Percentiles rank a stretch among this genome's conserved stretches.
These are phyloP conservation scores for Cheumatopsyche charites DNA, from an alignment of 1,140 invertebrate genomes.

Conservation along the genomic window DNA sequence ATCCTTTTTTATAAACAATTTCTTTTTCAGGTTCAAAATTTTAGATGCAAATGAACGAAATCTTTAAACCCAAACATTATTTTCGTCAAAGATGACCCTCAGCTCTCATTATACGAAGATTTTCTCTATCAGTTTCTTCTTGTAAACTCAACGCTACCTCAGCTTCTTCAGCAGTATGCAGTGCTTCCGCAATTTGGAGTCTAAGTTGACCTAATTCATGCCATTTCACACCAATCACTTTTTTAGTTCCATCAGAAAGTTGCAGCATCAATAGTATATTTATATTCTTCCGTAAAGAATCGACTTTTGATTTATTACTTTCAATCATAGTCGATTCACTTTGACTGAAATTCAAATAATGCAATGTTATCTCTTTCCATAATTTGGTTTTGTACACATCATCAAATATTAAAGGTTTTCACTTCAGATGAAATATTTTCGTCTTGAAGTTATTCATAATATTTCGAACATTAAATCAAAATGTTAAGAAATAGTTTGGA, in stretches of 20 bases:
- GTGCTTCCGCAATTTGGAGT: conserved; percentile 19
- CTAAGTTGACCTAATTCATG: conserved; percentile 20
- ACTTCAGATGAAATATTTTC: background rate
- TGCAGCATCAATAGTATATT: conserved; percentile 16
- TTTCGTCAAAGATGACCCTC: conserved; percentile 30
- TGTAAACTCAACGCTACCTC: conserved; percentile 15
- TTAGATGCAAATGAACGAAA: too few relatives aligned
- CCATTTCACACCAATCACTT: conserved; percentile 14
- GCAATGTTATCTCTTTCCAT: too few relatives aligned
- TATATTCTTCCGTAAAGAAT: conserved; percentile 21
- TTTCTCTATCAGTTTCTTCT: conserved; percentile 26
- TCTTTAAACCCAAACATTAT: too few relatives aligned
- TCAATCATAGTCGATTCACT: background rate
- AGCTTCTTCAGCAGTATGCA: conserved; percentile 15
- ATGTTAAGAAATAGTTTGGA: too few relatives aligned
- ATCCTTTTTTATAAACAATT: too few relatives aligned
- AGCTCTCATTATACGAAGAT: conserved; percentile 24
- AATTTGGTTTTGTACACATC: too few relatives aligned
- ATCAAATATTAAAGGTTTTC: too few relatives aligned
- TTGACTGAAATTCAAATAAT: conserved; percentile 14
- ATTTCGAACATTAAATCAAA: too few relatives aligned
- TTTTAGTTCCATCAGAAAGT: conserved; percentile 19
- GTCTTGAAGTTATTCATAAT: background rate
- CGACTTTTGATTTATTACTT: background rate
- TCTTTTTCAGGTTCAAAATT: too few relatives aligned